These are phyloP conservation scores for Eilema sororculum DNA, from an alignment of 2,888 invertebrate species.

Conservation along the genomic window DNA sequence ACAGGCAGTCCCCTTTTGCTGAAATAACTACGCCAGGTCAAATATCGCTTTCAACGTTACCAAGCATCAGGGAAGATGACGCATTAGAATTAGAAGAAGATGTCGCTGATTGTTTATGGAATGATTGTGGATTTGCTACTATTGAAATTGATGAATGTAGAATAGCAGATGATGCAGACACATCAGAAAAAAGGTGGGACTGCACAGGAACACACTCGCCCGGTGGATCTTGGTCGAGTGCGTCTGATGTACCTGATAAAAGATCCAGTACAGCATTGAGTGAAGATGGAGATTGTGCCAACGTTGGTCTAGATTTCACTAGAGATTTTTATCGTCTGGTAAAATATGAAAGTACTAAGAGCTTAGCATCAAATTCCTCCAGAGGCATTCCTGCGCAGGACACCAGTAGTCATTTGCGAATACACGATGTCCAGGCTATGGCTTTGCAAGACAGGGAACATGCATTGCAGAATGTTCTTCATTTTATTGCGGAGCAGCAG, in stretches of 20 bases:
- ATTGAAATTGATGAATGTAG: conserved; percentile 90
- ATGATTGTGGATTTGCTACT: conserved; percentile 90
- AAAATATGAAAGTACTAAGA: conserved; percentile 93
- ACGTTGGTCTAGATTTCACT: conserved; percentile 91
- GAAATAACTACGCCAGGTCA: conserved; percentile 88
- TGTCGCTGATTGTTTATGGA: conserved; percentile 91
- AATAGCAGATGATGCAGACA: conserved; percentile 78
- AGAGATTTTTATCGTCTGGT: conserved; percentile 93
- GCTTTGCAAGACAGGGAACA: conserved; percentile 89
- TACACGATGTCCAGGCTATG: conserved; percentile 81
- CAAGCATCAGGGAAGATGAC: conserved; percentile 92
- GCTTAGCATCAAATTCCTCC: conserved; percentile 91
- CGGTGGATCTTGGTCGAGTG: conserved; percentile 88
- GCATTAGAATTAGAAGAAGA: conserved; percentile 91
- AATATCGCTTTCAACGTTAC: conserved; percentile 89
- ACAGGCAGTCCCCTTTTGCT: conserved; percentile 82
- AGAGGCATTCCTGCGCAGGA: conserved; percentile 88
- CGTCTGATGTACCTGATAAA: conserved; percentile 88
- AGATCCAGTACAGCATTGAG: conserved; percentile 90
- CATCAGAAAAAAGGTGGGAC: conserved; percentile 89
- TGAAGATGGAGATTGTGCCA: conserved; percentile 90
- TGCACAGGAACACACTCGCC: conserved; percentile 87
- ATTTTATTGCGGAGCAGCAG: conserved; percentile 92
- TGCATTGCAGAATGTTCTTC: conserved; percentile 90
- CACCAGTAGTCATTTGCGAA: conserved; percentile 77